Evolutionary conservation across 1,140 invertebrate genomes (phyloP), one percentile per base, ranked within the genome.

Genomic region (Pygmarrhopalites habei): DNA sequence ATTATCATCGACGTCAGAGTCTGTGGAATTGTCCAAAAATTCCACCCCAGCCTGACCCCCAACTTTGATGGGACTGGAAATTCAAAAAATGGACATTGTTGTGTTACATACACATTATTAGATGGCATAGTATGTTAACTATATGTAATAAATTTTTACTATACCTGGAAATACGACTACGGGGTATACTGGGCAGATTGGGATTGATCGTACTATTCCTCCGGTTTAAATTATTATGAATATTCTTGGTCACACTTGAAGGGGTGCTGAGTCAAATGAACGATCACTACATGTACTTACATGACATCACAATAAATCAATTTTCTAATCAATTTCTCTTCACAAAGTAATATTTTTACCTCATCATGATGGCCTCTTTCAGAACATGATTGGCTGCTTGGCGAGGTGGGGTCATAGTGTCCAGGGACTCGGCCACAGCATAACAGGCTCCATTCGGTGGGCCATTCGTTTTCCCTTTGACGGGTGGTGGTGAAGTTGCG

Each of bases 1-100:
- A 41, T 56, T 32, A 21, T 35, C 53, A 7, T 56, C 30, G 12
- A 19, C 39, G 5, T 56, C 53, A n/a, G 53, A 56, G 26, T 56
- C 53, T 12, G 30, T 56, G 3, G 35, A 41, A 39, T 56, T 56
- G 23, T 26, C 25, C 49, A 52, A 26, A 26, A 52, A 26, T 52
- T 52, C 49, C 25, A n/a, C 25, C 19, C 49, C 49, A 46, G 5
- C 10, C 5, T 25, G n/a, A 5, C 44, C 44, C 5, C 17, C n/a
- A 10, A n/a, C 44, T 25, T 25, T 52, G 25, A 52, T 12, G 3
- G 21, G 49, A 29, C 10, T 12, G 39, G 12, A n/a, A 41, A n/a
- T 23, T 23, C 12, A 21, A 7, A 49, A 19, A 49, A 15, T 49
- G 12, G 46, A 21, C 12, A 10, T 49, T 7, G 23, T 49, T 12